phyloP scores from a whole-genome alignment of 1,140 invertebrate species.

The Ptiloglossa arizonensis region DNA sequence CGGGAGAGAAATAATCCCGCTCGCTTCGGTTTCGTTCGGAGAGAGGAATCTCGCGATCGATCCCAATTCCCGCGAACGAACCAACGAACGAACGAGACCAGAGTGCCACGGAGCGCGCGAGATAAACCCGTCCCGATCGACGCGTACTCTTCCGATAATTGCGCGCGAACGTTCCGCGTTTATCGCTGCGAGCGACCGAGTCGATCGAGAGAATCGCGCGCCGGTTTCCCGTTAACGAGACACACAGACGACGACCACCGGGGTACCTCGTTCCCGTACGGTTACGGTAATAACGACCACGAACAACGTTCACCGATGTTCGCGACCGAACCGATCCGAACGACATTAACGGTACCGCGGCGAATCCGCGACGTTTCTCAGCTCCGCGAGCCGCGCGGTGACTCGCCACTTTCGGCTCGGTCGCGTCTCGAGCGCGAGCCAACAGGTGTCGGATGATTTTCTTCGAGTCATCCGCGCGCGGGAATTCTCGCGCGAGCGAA shows the following conservation, averaged over 20 bases:
- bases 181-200: background rate
- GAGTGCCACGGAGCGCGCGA: too few relatives aligned
- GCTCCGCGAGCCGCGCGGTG: background rate
- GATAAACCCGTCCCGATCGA: background rate
- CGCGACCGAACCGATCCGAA: slow-evolving; percentile 20
- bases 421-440: background rate
- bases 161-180: background rate
- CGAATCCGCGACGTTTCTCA: slow-evolving; percentile 21
- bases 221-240: slow-evolving; percentile 36
- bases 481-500: too few relatives aligned
- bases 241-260: background rate
- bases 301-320: slow-evolving; percentile 18
- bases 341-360: slow-evolving; percentile 41
- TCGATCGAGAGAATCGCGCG: background rate
- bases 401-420: background rate
- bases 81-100: too few relatives aligned
- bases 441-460: background rate
- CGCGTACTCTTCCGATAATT: background rate
- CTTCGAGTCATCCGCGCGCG: background rate
- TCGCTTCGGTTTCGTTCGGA: too few relatives aligned
- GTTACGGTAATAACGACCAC: slow-evolving; percentile 44
- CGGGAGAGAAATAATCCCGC: too few relatives aligned
- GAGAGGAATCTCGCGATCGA: too few relatives aligned
- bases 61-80: too few relatives aligned
- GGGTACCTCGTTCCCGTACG: background rate